Conservation (phyloP, 2,888 invertebrate species). For the Trissonchulus latispiculum region DNA sequence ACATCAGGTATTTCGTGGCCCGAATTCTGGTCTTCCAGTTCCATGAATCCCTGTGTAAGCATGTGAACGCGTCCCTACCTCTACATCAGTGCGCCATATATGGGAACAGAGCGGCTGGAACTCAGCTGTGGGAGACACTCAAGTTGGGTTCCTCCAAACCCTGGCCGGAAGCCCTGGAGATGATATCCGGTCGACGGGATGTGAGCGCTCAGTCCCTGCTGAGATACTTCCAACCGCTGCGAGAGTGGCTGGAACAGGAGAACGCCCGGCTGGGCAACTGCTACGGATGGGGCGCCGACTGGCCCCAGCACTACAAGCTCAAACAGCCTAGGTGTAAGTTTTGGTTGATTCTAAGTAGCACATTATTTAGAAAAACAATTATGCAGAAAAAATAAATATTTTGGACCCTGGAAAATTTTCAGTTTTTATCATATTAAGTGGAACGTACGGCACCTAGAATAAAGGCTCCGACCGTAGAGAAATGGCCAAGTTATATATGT, state of each 20-base stretch:
- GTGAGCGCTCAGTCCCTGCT: slow-evolving; percentile 69
- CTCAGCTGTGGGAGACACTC: slow-evolving; percentile 11
- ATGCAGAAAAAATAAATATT: too few species aligned
- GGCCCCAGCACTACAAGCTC: not conserved
- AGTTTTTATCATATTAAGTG: too few species aligned
- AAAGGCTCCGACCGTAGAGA: too few species aligned
- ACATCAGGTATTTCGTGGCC: slow-evolving; percentile 35
- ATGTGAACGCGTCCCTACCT: slow-evolving; percentile 55
- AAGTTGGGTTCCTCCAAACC: slow-evolving; percentile 25
- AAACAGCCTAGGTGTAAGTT: not conserved
- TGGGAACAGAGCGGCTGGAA: slow-evolving; percentile 9
- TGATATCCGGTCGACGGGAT: slow-evolving; percentile 45
- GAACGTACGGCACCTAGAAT: too few species aligned
- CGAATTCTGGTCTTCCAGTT: slow-evolving; percentile 18
- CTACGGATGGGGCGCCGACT: slow-evolving; percentile 20
- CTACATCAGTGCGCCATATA: slow-evolving; percentile 86
- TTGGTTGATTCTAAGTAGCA: too few species aligned
- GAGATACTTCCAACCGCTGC: slow-evolving; percentile 75
- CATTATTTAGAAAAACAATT: too few species aligned
- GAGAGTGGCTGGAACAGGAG: slow-evolving; percentile 66
- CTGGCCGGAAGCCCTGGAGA: slow-evolving; percentile 22
- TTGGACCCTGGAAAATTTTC: too few species aligned
- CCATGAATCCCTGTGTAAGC: slow-evolving; percentile 16
- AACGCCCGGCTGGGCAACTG: slow-evolving; percentile 6
- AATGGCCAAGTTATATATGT: too few species aligned